These are phyloP conservation scores for Vulpes vulpes DNA, from an alignment of 2,113 vertebrate species.

Conservation along the genomic window DNA sequence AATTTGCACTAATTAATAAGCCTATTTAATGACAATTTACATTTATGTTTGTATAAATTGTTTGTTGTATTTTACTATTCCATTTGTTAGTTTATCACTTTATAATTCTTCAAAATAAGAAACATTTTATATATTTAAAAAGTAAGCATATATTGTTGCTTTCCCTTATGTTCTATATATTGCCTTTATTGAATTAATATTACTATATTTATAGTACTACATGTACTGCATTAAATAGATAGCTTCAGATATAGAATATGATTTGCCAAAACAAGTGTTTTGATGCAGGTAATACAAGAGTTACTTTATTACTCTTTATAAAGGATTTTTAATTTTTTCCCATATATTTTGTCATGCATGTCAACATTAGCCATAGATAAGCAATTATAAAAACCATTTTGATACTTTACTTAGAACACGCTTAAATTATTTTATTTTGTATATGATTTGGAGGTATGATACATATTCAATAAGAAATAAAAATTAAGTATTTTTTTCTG, in stretches of 20 bases:
- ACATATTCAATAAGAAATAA: not conserved
- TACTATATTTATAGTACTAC: not conserved
- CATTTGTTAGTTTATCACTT: not conserved
- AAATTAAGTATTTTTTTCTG: not conserved
- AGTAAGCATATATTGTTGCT: not conserved
- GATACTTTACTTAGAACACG: not conserved
- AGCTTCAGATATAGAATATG: not conserved
- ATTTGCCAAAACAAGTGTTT: constrained; percentile 39
- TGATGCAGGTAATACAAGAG: not conserved
- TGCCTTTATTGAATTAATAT: not conserved
- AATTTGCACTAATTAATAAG: constrained; percentile 29
- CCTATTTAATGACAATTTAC: not conserved
- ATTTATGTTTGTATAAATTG: not conserved
- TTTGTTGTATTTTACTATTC: not conserved
- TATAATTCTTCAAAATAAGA: not conserved
- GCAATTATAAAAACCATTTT: not conserved
- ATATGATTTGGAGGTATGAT: not conserved
- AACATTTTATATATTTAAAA: constrained; percentile 31
- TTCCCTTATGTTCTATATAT: not conserved
- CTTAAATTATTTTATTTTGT: not conserved
- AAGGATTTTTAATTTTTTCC: not conserved
- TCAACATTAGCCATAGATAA: not conserved
- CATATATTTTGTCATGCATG: not conserved
- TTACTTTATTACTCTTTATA: not conserved
- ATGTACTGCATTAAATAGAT: not conserved